phyloP scores from a whole-genome alignment of 2,888 invertebrate genomes.

The Xanthia icteritia region DNA sequence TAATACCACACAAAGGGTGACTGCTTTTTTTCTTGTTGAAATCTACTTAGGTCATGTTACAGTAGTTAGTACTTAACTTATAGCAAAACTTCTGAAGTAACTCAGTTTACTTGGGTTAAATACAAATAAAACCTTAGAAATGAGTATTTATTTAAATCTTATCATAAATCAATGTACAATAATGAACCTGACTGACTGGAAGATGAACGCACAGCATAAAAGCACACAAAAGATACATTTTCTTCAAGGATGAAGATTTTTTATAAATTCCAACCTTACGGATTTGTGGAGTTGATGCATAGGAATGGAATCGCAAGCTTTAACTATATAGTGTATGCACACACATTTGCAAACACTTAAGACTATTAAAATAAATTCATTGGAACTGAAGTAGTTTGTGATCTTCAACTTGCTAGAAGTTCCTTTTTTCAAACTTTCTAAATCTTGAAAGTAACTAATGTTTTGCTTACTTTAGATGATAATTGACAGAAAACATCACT shows the following conservation, averaged over 20 bases:
- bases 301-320: slow-evolving; percentile 20
- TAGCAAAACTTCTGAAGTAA: not conserved
- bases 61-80: not conserved
- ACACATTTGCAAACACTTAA: not conserved
- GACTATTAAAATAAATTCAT: not conserved
- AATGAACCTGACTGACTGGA: not conserved
- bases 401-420: not conserved
- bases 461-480: not conserved
- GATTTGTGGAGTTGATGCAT: not conserved
- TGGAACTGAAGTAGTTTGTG: not conserved
- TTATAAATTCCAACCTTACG: not conserved
- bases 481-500: slow-evolving; percentile 1
- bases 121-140: not conserved
- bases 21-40: not conserved
- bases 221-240: not conserved
- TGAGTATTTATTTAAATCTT: not conserved
- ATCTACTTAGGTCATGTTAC: not conserved
- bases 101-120: too few species aligned
- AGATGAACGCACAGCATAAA: slow-evolving; percentile 22
- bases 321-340: not conserved
- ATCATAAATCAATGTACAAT: not conserved
- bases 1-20: slow-evolving; percentile 3
- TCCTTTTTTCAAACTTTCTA: not conserved
- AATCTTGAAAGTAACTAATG: not conserved
- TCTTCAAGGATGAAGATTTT: not conserved